Evolutionary conservation across 2,888 invertebrate genomes (phyloP), one percentile per base, ranked within the genome.

Genomic region (Seladonia tumulorum): DNA sequence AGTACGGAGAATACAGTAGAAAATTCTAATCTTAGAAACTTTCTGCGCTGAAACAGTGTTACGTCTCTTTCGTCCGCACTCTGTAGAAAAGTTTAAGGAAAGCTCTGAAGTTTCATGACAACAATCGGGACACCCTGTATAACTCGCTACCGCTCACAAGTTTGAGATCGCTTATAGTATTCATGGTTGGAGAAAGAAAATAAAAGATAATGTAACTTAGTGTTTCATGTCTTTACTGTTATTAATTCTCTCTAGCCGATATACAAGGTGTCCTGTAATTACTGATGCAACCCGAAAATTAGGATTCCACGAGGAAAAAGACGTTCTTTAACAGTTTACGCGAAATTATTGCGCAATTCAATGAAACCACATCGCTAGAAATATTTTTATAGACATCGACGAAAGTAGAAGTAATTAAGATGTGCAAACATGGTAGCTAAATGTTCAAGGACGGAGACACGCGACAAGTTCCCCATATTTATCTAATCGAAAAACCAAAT

Each of bases 161-260:
- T 70, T 70, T 70, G 42, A 70, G 70, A 70, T 70, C 70, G 70
- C 70, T 70, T 70, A 70, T 70, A 70, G 70, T 70, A 70, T 70
- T 70, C 70, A 70, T 70, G 70, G 70, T 70, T 42, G 70, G 42
- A 70, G 42, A 70, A 70, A 70, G 70, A 70, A 70, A 70, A 70
- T 70, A 70, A 70, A 70, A 70, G 70, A 70, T 70, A 70, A 70
- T 70, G 42, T 70, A 70, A 70, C 70, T 70, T 70, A 70, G 70
- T 42, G 70, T 70, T 70, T 42, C 42, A 70, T 70, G 70, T 70
- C 39, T 70, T 70, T n/a, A 42, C 5, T 70, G 42, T 70, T 70
- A 42, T 70, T 70, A 70, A 39, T 70, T 70, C 70, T 70, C 70
- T 70, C 70, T 39, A 70, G 70, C 39, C 14, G 42, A 70, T 70